A percentile compares a stretch with the other conserved stretches of the same genome.
Evolutionary conservation across 2,888 invertebrate genomes (phyloP).

Genomic region (Erebia epiphron): DNA sequence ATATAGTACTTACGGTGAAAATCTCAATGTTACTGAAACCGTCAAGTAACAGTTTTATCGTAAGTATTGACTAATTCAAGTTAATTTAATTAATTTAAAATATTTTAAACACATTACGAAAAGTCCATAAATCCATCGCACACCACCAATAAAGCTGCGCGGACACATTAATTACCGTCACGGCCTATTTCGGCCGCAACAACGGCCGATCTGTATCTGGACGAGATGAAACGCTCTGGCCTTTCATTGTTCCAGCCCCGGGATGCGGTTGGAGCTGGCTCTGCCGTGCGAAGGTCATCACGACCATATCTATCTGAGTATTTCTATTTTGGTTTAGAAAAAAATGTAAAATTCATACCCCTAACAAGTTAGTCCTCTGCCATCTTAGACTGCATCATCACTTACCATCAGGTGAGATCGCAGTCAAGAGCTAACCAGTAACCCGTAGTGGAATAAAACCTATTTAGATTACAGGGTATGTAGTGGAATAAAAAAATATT

Average conservation of each 20-base stretch:
- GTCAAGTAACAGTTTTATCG: too few species aligned
- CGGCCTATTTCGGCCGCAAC: conserved; percentile 34
- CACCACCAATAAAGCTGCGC: conserved; percentile 33
- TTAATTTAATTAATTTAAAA: not conserved
- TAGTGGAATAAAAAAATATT: too few species aligned
- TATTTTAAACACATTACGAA: conserved; percentile 25
- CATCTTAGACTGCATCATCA: too few species aligned
- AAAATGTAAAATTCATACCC: too few species aligned
- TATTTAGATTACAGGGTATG: too few species aligned
- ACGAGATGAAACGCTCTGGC: conserved; percentile 33
- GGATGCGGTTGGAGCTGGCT: not conserved
- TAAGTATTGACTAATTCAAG: not conserved
- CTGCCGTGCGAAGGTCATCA: conserved; percentile 11
- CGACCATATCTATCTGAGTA: not conserved
- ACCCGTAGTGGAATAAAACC: too few species aligned
- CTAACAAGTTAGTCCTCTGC: too few species aligned
- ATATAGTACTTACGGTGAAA: too few species aligned
- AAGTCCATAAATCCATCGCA: conserved; percentile 29
- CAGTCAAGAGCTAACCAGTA: too few species aligned
- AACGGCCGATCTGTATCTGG: conserved; percentile 32
- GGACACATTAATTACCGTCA: conserved; percentile 35
- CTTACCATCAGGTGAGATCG: too few species aligned
- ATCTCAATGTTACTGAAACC: too few species aligned
- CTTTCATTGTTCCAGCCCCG: conserved; percentile 36
- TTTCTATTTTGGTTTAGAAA: too few species aligned